Conservation (phyloP, 2,113 vertebrate species). For the Eulemur macaco region DNA sequence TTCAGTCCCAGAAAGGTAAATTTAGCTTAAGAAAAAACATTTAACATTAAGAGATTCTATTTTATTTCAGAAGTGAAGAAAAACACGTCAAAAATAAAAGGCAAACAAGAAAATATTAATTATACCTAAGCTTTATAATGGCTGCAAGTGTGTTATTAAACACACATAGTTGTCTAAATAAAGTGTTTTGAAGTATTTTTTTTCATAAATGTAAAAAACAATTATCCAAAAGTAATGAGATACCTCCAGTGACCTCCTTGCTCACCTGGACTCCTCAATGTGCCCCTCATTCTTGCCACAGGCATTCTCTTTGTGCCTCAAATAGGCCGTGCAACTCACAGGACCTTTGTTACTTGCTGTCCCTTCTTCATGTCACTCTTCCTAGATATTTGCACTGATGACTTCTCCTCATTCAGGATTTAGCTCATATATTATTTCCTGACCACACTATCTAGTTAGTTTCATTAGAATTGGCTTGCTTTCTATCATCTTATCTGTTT, state of each 20-base stretch:
- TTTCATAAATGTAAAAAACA: not conserved
- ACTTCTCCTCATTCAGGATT: not conserved
- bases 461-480: not conserved
- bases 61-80: conserved; percentile 50
- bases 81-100: conserved; percentile 49
- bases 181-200: not conserved
- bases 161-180: not conserved
- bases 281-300: not conserved
- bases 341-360: not conserved
- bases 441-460: not conserved
- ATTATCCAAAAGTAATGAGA: not conserved
- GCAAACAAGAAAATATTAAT: conserved; percentile 33
- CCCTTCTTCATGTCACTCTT: not conserved
- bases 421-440: not conserved
- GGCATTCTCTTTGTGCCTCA: not conserved
- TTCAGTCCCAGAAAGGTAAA: conserved; percentile 47
- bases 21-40: conserved; percentile 47
- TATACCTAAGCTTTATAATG: not conserved
- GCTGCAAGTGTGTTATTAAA: not conserved
- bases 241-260: not conserved
- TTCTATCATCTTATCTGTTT: not conserved
- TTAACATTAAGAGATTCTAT: not conserved
- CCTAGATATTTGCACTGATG: not conserved
- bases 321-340: not conserved
- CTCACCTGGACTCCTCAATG: not conserved